Evolutionary conservation across 2,797 vertebrate species (phyloP), one percentile per base, ranked within the genome.

Genomic region (Dryobates pubescens): DNA sequence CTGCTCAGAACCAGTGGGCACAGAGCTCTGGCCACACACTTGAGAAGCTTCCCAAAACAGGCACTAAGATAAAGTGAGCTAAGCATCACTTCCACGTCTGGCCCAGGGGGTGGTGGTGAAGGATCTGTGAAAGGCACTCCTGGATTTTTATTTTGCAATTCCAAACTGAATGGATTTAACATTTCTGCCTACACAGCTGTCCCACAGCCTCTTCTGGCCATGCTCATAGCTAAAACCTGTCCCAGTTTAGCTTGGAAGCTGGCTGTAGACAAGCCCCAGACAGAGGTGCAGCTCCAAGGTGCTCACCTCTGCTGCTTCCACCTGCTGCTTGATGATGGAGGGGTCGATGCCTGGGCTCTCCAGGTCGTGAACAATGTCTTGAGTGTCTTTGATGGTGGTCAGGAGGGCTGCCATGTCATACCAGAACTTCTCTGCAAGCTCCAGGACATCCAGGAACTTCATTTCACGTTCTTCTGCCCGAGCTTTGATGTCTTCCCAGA

Each of bases 301-400:
- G 26, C 94, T 86, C 95, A 99, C 99, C 98, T 99, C 99, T 17
- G 99, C 99, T 3, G 99, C 99, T 94, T 99, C 99, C 36, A 99
- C 98, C 95, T 99, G 99, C 92, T 99, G 99, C 92, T 99, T 99
- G 97, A 99, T 99, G 97, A 99, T 99, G 22, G 99, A 99, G 2
- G 99, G 99, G 96, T 99, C 99, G 36, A 99, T 99, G 29, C 99
- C 99, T 1, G 99, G 99, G 96, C 99, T 99, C 97, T 99, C 99
- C 96, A 99, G 98, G 89, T 99, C 99, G 29, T 98, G 98, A 61
- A 99, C 98, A 2, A 99, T 99, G 71, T 99, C 99, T 95, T 99
- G 99, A 0, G 99, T 99, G 96, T 99, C 99, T 84, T 97, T 97
- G 83, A 99, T 98, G 36, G 99, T 99, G 85, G 99, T 99, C 95